Percentiles rank a stretch among this genome's conserved stretches.
Conservation (phyloP, 2,113 vertebrate genomes). For the Nibea coibor region DNA sequence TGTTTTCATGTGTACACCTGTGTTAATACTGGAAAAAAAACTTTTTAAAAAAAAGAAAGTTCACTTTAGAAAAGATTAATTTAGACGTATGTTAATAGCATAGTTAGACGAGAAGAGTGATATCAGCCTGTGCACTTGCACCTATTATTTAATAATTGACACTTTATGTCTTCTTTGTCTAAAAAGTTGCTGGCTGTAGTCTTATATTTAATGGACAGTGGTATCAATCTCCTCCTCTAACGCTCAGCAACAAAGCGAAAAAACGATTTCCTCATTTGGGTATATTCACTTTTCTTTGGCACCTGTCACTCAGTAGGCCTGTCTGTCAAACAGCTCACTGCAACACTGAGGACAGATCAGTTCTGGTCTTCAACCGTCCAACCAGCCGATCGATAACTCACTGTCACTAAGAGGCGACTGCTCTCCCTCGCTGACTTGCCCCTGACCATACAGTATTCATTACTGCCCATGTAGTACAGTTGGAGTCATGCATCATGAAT, state of each 20-base stretch:
- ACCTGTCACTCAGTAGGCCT: slow-evolving; percentile 25
- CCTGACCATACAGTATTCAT: slow-evolving; percentile 50
- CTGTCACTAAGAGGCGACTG: slow-evolving; percentile 25
- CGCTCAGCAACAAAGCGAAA: not conserved
- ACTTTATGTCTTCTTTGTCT: no score
- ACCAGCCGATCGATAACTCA: slow-evolving; percentile 39
- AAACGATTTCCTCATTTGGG: not conserved
- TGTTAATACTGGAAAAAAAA: not conserved
- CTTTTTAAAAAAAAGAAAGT: not conserved
- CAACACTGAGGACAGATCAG: slow-evolving; percentile 33
- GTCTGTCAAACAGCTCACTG: slow-evolving; percentile 17
- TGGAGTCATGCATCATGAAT: slow-evolving; percentile 46
- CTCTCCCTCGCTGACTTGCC: not conserved
- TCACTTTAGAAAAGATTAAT: not conserved
- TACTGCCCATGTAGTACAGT: not conserved
- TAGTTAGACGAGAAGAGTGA: not conserved
- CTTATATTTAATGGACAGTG: not conserved
- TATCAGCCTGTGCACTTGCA: not conserved
- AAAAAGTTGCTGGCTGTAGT: not conserved
- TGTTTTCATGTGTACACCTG: slow-evolving; percentile 18
- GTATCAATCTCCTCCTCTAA: not conserved
- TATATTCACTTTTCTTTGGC: not conserved
- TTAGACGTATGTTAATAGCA: not conserved
- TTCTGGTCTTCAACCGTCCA: slow-evolving; percentile 12
- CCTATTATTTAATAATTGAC: not conserved